phyloP scores from a whole-genome alignment of 2,888 invertebrate species.

The Microctonus brassicae region DNA sequence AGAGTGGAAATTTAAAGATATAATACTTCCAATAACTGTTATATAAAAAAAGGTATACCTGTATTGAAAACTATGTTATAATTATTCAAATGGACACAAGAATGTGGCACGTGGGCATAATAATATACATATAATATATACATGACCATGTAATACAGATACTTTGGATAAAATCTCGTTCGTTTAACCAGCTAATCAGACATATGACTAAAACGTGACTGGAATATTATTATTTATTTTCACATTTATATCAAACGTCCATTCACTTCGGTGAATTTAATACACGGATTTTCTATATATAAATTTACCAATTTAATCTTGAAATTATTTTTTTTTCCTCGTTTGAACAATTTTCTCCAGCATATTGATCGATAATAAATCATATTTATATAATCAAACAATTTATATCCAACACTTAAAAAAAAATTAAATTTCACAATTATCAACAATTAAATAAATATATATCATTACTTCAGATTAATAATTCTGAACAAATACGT shows the following conservation, averaged over 20 bases:
- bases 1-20: not conserved
- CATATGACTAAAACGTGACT: slow-evolving; percentile 4
- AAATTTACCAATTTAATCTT: too few relatives aligned
- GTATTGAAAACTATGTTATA: not conserved
- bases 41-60: not conserved
- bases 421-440: too few relatives aligned
- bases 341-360: too few relatives aligned
- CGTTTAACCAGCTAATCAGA: not conserved
- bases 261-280: not conserved
- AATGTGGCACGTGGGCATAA: slow-evolving; percentile 9
- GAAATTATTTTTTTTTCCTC: too few relatives aligned
- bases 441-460: too few relatives aligned
- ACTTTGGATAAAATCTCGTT: slow-evolving; percentile 4
- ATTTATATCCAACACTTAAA: too few relatives aligned
- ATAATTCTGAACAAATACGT: too few relatives aligned
- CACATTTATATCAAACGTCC: not conserved
- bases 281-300: not conserved
- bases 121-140: not conserved
- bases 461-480: too few relatives aligned
- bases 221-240: not conserved
- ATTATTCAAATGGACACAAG: not conserved
- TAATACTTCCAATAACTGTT: not conserved
- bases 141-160: not conserved
- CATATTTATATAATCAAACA: too few relatives aligned
- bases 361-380: too few relatives aligned